Evolutionary conservation across 1,140 invertebrate genomes (phyloP), one percentile per base, ranked within the genome.

Genomic region (Ctenoplectra terminalis): DNA sequence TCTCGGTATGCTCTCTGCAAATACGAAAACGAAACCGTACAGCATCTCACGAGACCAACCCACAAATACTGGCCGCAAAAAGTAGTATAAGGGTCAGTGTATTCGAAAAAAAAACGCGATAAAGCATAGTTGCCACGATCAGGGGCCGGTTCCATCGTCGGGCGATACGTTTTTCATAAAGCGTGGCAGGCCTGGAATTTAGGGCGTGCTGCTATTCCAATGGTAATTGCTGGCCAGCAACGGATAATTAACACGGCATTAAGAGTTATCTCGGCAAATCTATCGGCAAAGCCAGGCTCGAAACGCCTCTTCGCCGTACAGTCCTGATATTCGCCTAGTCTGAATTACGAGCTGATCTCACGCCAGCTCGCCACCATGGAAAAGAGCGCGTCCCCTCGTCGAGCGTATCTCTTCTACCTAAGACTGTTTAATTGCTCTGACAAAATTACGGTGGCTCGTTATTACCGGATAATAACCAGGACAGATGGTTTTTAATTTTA

Each of bases 231-330:
- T 50, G 73, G 29, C 46, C 63, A 54, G 64, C 76, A 63, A 58
- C 73, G 74, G 82, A 87, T 87, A 87, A 87, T 87, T 87, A 87
- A 87, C 86, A 84, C 85, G 74, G 64, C 85, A 87, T 87, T 84
- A 87, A 87, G 85, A 87, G 50, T 84, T 87, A 87, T 87, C 86
- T 87, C 60, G 50, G 77, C 67, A 64, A 78, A 83, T 87, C 70
- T 84, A 86, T 86, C 85, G 74, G 56, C 43, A 17, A 40, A 52
- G 46, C 48, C 61, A 56, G 31, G 20, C 50, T 61, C 58, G 78
- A 61, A 76, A 76, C 81, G 40, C 75, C 67, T 72, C 60, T 29
- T 43, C 34, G 61, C 43, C 61, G 43, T 46, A 26, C 63, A 43
- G 31, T 7, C 31, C 63, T 17, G 76, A 84, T 87, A 78, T 87